Conservation (phyloP, 2,888 invertebrate species). For the Apotomis betuletana region DNA sequence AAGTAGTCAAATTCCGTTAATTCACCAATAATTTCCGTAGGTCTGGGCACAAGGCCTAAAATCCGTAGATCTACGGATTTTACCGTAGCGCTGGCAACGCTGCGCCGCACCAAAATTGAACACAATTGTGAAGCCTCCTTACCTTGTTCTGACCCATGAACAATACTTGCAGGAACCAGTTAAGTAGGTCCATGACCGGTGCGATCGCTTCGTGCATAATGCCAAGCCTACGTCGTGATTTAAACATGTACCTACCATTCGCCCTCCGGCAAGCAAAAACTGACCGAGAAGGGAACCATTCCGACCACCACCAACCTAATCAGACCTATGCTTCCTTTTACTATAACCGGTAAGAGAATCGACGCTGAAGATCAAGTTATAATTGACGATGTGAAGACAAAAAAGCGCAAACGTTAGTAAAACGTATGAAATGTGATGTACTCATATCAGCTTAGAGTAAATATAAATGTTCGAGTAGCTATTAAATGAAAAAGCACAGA, state of each 20-base stretch:
- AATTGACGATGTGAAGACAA: constrained; percentile 8
- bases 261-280: constrained; percentile 52
- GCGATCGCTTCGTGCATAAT: constrained; percentile 69
- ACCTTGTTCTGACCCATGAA: constrained; percentile 52
- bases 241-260: constrained; percentile 49
- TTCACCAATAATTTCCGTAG: too few species aligned
- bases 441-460: background rate
- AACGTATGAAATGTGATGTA: constrained; percentile 11
- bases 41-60: too few species aligned
- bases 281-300: constrained; percentile 53
- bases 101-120: constrained; percentile 1
- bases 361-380: constrained; percentile 9
- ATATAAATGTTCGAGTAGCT: background rate
- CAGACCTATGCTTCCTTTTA: constrained; percentile 46
- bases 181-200: constrained; percentile 78
- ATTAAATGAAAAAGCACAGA: background rate
- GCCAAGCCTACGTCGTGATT: constrained; percentile 66
- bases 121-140: constrained; percentile 37
- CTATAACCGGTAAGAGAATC: background rate
- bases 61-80: too few species aligned
- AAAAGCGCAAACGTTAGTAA: constrained; percentile 6
- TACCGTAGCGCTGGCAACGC: too few species aligned
- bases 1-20: too few species aligned
- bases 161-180: constrained; percentile 75
- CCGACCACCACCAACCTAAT: constrained; percentile 47